These are phyloP conservation scores for Athalia circularis DNA, from an alignment of 2,888 invertebrate genomes.

Conservation along the genomic window DNA sequence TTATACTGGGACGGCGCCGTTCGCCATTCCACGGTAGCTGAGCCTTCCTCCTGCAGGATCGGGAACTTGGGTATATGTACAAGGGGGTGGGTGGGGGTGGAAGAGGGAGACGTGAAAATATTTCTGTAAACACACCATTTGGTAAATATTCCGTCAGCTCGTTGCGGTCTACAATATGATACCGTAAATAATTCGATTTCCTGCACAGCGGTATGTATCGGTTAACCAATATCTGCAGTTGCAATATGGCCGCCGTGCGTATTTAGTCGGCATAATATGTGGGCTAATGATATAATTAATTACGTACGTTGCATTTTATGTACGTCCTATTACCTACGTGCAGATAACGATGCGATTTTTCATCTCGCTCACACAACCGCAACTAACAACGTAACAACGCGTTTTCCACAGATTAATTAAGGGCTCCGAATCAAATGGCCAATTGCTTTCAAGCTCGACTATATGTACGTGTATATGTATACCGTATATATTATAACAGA, in stretches of 20 bases:
- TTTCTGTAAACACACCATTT: constrained; percentile 44
- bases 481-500: too few species aligned
- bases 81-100: background rate
- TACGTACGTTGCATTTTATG: background rate
- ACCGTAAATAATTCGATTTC: background rate
- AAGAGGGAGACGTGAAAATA: constrained; percentile 12
- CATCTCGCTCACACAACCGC: background rate
- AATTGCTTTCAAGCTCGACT: too few species aligned
- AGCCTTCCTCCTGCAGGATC: too few species aligned
- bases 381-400: background rate
- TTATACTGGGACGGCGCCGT: constrained; percentile 30
- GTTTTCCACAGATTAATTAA: constrained; percentile 4
- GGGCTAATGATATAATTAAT: too few species aligned
- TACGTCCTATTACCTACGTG: too few species aligned
- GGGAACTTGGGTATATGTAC: background rate
- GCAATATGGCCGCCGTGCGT: constrained; percentile 1
- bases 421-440: background rate
- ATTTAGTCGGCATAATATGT: too few species aligned
- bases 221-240: constrained; percentile 30
- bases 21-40: constrained; percentile 10
- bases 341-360: background rate
- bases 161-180: constrained; percentile 34
- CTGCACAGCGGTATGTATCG: constrained; percentile 4
- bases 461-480: background rate
- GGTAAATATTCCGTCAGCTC: constrained; percentile 27